Conservation (phyloP, 2,113 vertebrate genomes). For the Cathartes aura region DNA sequence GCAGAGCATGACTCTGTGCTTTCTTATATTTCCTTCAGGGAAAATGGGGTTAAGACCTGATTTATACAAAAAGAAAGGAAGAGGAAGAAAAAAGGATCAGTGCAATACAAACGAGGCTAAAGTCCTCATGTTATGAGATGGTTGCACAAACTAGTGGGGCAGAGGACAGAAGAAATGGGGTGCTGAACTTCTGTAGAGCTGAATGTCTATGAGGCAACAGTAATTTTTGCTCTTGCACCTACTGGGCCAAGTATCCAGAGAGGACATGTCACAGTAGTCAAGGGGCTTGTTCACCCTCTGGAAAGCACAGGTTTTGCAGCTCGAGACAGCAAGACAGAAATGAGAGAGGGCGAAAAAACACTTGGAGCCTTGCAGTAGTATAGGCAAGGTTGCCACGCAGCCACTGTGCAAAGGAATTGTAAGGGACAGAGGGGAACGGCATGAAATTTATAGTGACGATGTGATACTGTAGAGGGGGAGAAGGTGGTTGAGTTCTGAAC, state of each 20-base stretch:
- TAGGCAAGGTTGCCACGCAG: background rate
- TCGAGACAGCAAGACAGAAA: background rate
- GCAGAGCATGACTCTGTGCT: background rate
- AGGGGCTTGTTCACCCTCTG: background rate
- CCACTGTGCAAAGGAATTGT: fast-evolving
- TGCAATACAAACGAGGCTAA: background rate
- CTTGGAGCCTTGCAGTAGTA: background rate
- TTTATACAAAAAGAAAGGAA: background rate
- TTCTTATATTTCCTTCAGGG: background rate
- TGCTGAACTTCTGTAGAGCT: background rate
- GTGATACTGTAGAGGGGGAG: background rate
- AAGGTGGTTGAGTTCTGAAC: background rate
- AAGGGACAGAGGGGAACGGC: fast-evolving
- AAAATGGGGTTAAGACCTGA: background rate
- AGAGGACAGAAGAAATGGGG: background rate
- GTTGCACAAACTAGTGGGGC: background rate
- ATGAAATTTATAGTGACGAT: background rate
- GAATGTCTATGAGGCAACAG: background rate
- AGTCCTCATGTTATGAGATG: background rate
- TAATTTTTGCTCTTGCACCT: background rate
- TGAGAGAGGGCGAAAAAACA: background rate
- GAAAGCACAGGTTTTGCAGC: background rate
- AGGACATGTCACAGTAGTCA: background rate
- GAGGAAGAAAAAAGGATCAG: background rate
- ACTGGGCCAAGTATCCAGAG: background rate